phyloP scores from a whole-genome alignment of 2,888 invertebrate genomes.

The Clunio marinus region DNA sequence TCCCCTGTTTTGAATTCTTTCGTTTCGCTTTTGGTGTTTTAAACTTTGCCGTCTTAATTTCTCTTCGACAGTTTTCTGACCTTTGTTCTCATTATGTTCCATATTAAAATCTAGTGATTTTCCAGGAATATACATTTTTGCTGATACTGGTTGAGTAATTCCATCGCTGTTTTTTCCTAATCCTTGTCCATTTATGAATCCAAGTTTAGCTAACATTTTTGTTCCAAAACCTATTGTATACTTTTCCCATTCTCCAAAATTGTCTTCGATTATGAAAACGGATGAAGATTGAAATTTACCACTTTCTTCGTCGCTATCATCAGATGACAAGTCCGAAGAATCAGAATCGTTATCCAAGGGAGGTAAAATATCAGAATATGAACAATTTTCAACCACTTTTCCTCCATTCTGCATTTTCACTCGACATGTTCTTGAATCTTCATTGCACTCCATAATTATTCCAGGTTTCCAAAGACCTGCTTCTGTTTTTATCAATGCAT shows the following conservation, averaged over 20 bases:
- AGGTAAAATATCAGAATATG: neutral
- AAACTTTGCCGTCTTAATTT: neutral
- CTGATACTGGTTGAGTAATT: neutral
- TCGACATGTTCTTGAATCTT: neutral
- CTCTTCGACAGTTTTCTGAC: conserved; percentile 5
- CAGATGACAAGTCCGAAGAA: neutral
- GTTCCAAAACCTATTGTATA: conserved; percentile 7
- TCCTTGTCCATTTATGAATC: neutral
- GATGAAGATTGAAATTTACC: neutral
- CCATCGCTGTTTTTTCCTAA: conserved; percentile 3
- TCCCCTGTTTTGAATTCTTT: neutral
- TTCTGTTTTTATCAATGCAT: neutral
- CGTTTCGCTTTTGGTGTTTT: neutral
- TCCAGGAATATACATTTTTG: neutral
- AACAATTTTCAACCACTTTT: neutral
- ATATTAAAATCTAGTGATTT: conserved; percentile 11
- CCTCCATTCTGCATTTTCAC: neutral
- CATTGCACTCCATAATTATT: neutral
- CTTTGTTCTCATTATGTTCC: neutral
- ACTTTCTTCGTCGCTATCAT: neutral
- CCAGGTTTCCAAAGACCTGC: neutral
- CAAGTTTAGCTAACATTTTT: neutral
- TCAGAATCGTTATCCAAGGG: neutral
- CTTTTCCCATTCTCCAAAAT: conserved; percentile 11
- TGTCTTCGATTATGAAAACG: neutral